Conservation (phyloP, 2,113 vertebrate species). For the Anoura caudifer region DNA sequence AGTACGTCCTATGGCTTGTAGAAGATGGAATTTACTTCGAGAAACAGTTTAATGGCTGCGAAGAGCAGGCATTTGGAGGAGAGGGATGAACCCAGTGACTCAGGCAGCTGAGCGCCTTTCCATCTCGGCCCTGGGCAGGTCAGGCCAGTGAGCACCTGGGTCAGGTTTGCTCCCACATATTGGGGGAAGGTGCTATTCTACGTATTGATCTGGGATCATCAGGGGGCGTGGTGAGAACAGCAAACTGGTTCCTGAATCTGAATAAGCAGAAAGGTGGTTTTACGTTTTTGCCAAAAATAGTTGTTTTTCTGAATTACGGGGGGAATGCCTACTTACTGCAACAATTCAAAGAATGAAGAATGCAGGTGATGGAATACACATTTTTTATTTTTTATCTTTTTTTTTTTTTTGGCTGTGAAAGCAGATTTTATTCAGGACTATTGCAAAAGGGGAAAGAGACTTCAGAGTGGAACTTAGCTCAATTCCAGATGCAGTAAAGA, state of each 20-base stretch:
- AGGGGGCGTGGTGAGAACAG: not conserved
- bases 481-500: not conserved
- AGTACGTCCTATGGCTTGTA: not conserved
- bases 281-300: not conserved
- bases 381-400: not conserved
- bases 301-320: not conserved
- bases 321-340: not conserved
- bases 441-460: not conserved
- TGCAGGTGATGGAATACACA: not conserved
- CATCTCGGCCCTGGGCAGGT: not conserved
- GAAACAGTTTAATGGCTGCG: not conserved
- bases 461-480: not conserved
- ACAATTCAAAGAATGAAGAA: not conserved
- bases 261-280: not conserved
- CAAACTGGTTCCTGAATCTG: not conserved
- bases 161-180: not conserved
- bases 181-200: not conserved
- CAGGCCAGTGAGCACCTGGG: not conserved
- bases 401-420: too few species aligned
- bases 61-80: not conserved
- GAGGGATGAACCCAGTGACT: not conserved
- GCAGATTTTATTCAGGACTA: not conserved
- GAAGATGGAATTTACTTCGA: not conserved
- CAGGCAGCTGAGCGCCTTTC: not conserved
- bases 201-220: not conserved